Base-by-base conservation (phyloP, 2,797 vertebrate species). In the Spatula versicolor region DNA sequence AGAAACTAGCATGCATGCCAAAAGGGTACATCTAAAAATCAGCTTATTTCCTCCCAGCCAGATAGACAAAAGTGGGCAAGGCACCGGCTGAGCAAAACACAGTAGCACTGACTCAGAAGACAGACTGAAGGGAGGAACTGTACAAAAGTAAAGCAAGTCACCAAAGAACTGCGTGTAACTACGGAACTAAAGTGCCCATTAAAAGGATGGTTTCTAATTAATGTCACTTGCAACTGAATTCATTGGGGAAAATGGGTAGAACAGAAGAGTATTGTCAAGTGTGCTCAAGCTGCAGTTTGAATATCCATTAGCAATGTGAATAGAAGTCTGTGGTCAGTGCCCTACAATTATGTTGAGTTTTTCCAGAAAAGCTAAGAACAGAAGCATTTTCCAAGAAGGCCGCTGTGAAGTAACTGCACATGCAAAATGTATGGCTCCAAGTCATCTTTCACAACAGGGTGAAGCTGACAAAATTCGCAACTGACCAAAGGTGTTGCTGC, bases 241-340 rank as follows among this genome's bases (percentile, higher is more conserved):
- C 84, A 79, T 26, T n/a, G 20, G 66, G 83, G 66, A 64, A 94
- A 92, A 92, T 39, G 89, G 41, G 72, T 93, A 48, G 76, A 96
- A 94, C 82, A 93, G 85, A 90, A 78, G 12, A 90, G 41, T 62
- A 59, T 11, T 78, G 82, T 91, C 69, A 91, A 94, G 54, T 62
- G 81, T 0, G 0, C 45, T 93, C 83, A 86, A 83, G 79, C 25
- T 83, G 66, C 66, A 88, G 82, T 74, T 2, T 83, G 85, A 90
- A 92, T 93, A 96, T 93, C 72, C 79, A 68, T 91, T 69, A 92
- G 79, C 73, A 92, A 90, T 39, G 26, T 88, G 84, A 93, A 95
- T 62, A 79, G 54, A 88, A 88, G 79, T 52, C 91, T 93, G 95
- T 89, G 92, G 92, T 92, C 76, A 94, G 11, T 63, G 30, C 7